Conservation (phyloP, 2,888 invertebrate genomes). For the Lasioglossum marginatum region DNA sequence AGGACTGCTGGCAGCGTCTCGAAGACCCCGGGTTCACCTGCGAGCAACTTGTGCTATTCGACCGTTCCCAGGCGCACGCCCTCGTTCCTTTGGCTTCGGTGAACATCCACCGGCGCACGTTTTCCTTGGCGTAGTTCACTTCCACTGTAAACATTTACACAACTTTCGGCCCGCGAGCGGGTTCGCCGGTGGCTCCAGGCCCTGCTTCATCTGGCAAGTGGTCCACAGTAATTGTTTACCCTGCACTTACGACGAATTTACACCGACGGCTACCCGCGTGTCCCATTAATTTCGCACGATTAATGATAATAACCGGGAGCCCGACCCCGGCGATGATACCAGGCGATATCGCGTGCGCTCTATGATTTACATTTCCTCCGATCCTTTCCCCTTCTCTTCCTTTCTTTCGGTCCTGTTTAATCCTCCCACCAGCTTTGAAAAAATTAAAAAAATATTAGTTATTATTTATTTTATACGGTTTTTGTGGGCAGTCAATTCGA, state of each 20-base stretch:
- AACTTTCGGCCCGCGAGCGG: slow-evolving; percentile 64
- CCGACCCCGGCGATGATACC: slow-evolving; percentile 19
- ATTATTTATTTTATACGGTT: no score
- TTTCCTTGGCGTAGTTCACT: slow-evolving; percentile 63
- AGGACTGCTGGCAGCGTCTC: not conserved
- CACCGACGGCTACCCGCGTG: slow-evolving; percentile 20
- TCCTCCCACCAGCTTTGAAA: not conserved
- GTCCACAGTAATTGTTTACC: slow-evolving; percentile 66
- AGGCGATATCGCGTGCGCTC: not conserved
- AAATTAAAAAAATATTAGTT: no score
- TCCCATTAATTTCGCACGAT: slow-evolving; percentile 57
- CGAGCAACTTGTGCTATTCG: slow-evolving; percentile 49
- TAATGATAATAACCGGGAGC: slow-evolving; percentile 59
- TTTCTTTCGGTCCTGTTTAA: not conserved
- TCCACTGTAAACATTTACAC: slow-evolving; percentile 69
- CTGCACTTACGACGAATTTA: slow-evolving; percentile 66
- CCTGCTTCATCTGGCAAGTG: slow-evolving; percentile 47
- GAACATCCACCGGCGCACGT: slow-evolving; percentile 20
- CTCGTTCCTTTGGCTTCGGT: slow-evolving; percentile 6
- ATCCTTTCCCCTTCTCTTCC: not conserved
- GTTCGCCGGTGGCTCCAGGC: slow-evolving; percentile 19
- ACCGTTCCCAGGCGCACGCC: not conserved
- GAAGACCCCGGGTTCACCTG: slow-evolving; percentile 25
- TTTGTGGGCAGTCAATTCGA: no score
- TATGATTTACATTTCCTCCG: slow-evolving; percentile 42